These are phyloP conservation scores for Meloe dianella DNA, from an alignment of 2,888 invertebrate species.

Conservation along the genomic window DNA sequence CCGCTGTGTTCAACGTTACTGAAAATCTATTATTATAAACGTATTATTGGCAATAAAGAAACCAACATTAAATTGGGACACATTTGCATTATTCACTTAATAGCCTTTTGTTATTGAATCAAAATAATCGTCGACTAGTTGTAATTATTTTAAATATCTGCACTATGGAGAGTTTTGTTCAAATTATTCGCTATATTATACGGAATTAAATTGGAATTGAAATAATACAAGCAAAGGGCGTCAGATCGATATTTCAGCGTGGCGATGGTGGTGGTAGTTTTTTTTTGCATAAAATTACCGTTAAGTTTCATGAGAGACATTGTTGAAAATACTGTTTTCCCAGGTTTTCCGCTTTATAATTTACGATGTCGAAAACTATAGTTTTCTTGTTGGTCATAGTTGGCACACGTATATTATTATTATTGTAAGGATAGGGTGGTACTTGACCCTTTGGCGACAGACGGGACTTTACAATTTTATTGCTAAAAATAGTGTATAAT, in stretches of 20 bases:
- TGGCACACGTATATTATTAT: not conserved
- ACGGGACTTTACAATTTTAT: conserved; percentile 27
- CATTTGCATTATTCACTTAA: conserved; percentile 47
- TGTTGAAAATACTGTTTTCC: not conserved
- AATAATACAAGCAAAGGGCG: not conserved
- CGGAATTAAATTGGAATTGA: not conserved
- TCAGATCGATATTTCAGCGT: not conserved
- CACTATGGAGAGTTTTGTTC: not conserved
- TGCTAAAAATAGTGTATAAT: conserved; percentile 38
- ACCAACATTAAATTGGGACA: conserved; percentile 42
- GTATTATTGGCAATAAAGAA: conserved; percentile 48
- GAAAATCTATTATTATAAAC: conserved; percentile 50
- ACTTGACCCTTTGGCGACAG: conserved; percentile 35
- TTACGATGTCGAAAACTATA: not conserved
- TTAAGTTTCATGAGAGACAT: not conserved
- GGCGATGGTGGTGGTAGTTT: too few species aligned
- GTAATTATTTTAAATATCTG: conserved; percentile 29
- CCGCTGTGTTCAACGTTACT: conserved; percentile 49
- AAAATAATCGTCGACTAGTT: not conserved
- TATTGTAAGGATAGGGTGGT: not conserved
- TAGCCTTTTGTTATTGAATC: conserved; percentile 32
- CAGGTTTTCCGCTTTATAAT: not conserved
- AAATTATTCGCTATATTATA: not conserved
- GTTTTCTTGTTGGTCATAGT: conserved; percentile 3
- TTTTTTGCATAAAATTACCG: not conserved